Percentiles rank a stretch among this genome's conserved stretches.
These are phyloP conservation scores for Acanthis flammea DNA, from an alignment of 2,797 vertebrate genomes.

Conservation along the genomic window DNA sequence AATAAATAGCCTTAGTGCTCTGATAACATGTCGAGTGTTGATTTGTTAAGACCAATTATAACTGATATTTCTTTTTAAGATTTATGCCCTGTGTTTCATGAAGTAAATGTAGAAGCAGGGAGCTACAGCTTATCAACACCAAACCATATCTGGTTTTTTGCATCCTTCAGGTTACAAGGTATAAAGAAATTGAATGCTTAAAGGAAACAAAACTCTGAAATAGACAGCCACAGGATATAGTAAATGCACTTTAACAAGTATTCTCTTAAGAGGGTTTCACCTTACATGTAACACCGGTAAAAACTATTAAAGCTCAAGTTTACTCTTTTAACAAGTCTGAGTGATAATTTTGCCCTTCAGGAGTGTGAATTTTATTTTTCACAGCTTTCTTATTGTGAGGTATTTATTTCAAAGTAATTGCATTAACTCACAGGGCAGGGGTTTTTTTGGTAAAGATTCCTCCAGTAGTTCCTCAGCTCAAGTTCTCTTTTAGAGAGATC, in stretches of 20 bases:
- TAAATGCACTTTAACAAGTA: slow-evolving; percentile 61
- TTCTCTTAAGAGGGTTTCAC: slow-evolving; percentile 72
- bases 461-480: slow-evolving; percentile 19
- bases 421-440: neutral
- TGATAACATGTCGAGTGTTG: neutral
- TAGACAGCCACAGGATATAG: slow-evolving; percentile 32
- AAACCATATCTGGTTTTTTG: neutral
- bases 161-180: slow-evolving; percentile 3
- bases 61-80: neutral
- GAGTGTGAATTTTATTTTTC: slow-evolving; percentile 75
- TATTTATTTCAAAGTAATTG: slow-evolving; percentile 56
- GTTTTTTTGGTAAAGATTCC: neutral
- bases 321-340: slow-evolving; percentile 71
- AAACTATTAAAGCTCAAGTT: slow-evolving; percentile 62
- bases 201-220: slow-evolving; percentile 55
- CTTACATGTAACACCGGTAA: slow-evolving; percentile 62
- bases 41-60: neutral
- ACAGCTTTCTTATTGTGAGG: slow-evolving; percentile 64
- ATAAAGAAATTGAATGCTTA: slow-evolving; percentile 37
- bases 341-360: slow-evolving; percentile 74
- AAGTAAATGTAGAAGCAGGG: neutral
- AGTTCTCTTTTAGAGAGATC: slow-evolving; percentile 50
- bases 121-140: neutral
- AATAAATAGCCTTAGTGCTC: neutral
- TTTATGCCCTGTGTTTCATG: neutral